These are phyloP conservation scores for Poecile montanus DNA, from an alignment of 2,797 vertebrate genomes.

Conservation along the genomic window DNA sequence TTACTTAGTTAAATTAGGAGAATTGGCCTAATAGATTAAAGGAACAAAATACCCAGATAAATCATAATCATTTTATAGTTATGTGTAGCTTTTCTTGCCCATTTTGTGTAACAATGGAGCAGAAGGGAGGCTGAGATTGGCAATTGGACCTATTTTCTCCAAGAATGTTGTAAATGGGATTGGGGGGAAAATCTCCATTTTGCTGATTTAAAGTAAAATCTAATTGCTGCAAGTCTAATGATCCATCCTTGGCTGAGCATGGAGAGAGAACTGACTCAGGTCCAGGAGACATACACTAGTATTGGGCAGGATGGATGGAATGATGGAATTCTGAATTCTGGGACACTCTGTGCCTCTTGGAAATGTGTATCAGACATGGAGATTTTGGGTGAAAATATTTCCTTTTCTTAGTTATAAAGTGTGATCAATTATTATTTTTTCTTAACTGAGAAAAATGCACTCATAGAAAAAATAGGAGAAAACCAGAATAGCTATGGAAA, in stretches of 20 bases:
- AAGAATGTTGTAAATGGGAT: slow-evolving; percentile 16
- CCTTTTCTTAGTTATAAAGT: background rate
- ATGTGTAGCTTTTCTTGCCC: slow-evolving; percentile 11
- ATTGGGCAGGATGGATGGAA: background rate
- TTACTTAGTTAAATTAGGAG: slow-evolving; percentile 54
- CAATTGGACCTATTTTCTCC: slow-evolving; percentile 17
- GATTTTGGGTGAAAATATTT: background rate
- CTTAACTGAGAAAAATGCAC: background rate
- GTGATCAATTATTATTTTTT: background rate
- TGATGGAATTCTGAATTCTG: background rate
- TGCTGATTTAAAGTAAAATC: slow-evolving; percentile 41
- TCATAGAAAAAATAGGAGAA: rapidly evolving
- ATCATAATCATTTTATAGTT: slow-evolving; percentile 58
- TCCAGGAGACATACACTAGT: background rate
- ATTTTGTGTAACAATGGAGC: slow-evolving; percentile 31
- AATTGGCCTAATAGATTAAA: slow-evolving; percentile 52
- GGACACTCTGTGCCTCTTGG: background rate
- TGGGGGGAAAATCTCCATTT: background rate
- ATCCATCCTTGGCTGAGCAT: background rate
- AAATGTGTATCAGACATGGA: rapidly evolving
- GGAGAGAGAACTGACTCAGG: background rate
- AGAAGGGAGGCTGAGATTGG: slow-evolving; percentile 13
- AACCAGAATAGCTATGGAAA: background rate
- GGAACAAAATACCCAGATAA: slow-evolving; percentile 46
- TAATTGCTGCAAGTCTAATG: slow-evolving; percentile 17